These are phyloP conservation scores for Norana najaformis DNA, from an alignment of 2,888 invertebrate genomes.

Conservation along the genomic window DNA sequence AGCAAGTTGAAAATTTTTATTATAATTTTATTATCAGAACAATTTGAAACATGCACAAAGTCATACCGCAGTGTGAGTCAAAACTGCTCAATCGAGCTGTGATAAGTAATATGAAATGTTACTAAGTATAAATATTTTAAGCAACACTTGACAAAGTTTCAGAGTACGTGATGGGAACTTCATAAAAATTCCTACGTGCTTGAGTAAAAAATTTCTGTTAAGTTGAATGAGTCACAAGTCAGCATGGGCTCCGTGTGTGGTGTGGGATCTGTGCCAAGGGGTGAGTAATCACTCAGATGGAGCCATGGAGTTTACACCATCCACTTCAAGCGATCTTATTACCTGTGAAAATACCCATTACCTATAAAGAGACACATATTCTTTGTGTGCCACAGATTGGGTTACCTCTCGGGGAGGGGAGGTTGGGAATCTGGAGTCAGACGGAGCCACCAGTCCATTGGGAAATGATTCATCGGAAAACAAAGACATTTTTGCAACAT, in stretches of 20 bases:
- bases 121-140: neutral
- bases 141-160: neutral
- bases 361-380: neutral
- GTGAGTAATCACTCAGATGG: too few species aligned
- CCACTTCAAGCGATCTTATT: neutral
- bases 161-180: neutral
- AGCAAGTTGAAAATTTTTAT: neutral
- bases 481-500: neutral
- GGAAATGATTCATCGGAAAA: neutral
- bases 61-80: neutral
- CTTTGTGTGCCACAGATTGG: neutral
- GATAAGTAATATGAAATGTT: neutral
- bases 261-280: neutral
- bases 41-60: neutral
- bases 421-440: neutral
- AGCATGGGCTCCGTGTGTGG: neutral
- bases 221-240: neutral
- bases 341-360: conserved; percentile 10
- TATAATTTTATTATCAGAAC: neutral
- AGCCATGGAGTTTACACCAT: neutral
- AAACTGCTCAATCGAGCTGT: neutral
- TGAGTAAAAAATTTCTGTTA: neutral
- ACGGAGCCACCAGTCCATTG: neutral
- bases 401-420: neutral
- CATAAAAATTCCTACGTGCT: neutral